Percentiles rank a stretch among this genome's conserved stretches.
phyloP scores from a whole-genome alignment of 2,888 invertebrate genomes.

The Cylindroiulus punctatus region DNA sequence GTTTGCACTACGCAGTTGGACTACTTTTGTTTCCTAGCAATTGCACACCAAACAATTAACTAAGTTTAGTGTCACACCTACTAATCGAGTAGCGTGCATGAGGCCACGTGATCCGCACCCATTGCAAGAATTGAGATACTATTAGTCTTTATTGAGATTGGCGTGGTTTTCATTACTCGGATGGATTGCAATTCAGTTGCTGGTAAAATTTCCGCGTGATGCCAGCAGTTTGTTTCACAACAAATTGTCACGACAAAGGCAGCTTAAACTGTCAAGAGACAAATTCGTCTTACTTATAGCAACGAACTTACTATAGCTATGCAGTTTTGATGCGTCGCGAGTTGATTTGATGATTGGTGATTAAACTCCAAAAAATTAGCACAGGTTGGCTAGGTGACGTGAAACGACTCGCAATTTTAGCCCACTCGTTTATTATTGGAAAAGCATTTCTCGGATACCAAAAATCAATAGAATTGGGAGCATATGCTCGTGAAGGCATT shows the following conservation, averaged over 20 bases:
- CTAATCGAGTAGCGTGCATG: background rate
- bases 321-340: background rate
- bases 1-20: background rate
- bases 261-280: background rate
- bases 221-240: too few species aligned
- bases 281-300: background rate
- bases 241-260: background rate
- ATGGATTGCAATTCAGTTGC: background rate
- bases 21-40: background rate
- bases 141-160: background rate
- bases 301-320: background rate
- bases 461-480: constrained; percentile 11
- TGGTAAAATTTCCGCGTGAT: too few species aligned
- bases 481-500: constrained; percentile 5
- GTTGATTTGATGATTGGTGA: background rate
- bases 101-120: background rate
- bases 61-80: background rate
- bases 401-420: constrained; percentile 16
- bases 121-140: too few species aligned
- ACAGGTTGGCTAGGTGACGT: constrained; percentile 6
- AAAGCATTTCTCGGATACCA: constrained; percentile 38
- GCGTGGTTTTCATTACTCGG: background rate
- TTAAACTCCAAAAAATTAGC: background rate
- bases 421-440: constrained; percentile 7
- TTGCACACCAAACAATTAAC: background rate